Base-by-base conservation (phyloP, 2,888 invertebrate species). In the Polietes domitor region DNA sequence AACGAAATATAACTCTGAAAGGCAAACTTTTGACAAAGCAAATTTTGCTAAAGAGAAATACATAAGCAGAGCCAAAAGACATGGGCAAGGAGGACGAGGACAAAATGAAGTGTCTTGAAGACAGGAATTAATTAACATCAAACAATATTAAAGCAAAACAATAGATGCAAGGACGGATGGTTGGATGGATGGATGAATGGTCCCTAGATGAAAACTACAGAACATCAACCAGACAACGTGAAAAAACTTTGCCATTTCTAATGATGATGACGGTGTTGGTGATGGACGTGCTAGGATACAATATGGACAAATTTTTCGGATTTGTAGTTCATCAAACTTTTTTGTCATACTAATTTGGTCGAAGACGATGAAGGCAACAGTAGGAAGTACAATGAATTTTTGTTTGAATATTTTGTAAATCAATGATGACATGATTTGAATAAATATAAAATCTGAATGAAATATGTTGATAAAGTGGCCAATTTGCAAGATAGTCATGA, bases 51-150 rank as follows among this genome's bases (percentile, higher is more conserved):
- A 47, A 63, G 15, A 24, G 21, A 71, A 70, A 76, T 28, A 53
- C 12, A 12, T 50, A 12, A 17, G n/a, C 5, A 24, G 55, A 55
- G 21, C 9, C 55, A 21, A 55, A 15, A 87, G 88, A 89, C 7
- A 88, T 88, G 37, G 15, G 32, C 32, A 32, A 7, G 6, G 6
- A 21, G 63, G 78, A 71, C 41, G 15, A 24, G 9, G 43, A 10
- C 17, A 12, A 41, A 73, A 87, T 88, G 87, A 89, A 88, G 88
- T 89, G 88, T 89, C 89, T 91, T 89, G 88, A 91, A 91, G 87
- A 91, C 90, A 89, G 88, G 91, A 92, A 91, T 91, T 91, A 91
- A 91, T 91, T 91, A 91, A 91, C 90, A 90, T 88, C 87, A 82
- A 84, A 80, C 73, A 84, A 61, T 71, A 80, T 76, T 76, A 58